Base-by-base conservation (phyloP, 2,797 vertebrate species). In the Semaprochilodus insignis region DNA sequence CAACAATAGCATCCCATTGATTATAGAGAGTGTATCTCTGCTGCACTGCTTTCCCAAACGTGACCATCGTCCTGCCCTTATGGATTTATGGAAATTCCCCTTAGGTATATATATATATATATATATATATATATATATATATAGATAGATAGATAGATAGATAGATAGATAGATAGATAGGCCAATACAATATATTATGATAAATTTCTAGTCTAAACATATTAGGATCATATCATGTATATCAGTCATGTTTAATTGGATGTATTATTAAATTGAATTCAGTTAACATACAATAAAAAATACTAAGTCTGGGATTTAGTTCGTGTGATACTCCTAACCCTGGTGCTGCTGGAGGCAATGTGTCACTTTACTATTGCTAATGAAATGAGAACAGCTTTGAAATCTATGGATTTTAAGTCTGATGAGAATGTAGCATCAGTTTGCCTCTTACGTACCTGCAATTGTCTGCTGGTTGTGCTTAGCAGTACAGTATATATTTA, bases 1-100 rank as follows among this genome's bases (percentile, higher is more conserved):
- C 78, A 87, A 89, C 91, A 89, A 92, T 90, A 87, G 89, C 52
- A 82, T 72, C 55, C 55, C 60, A 81, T 90, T 92, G 86, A 93
- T 93, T 88, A 87, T 89, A 82, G 74, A 48, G 66, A 25, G 14
- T 74, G 74, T 74, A 83, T 86, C 88, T 6, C 48, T 52, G 73
- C 65, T 21, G 65, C 40, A 36, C 36, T 31, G 21, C n/a, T 13
- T 10, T 67, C 44, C 16, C 31, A 74, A 54, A 31, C 19, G 25
- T 59, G 25, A 59, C 55, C 57, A 36, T n/a, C 21, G 2, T 44
- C 27, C 31, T 17, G 27, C 62, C 25, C 27, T 16, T 4, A 5
- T 13, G 5, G n/a, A 23, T 48, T 60, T 60, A 10, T 13, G 59
- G 59, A 25, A 44, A 19, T 7, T n/a, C n/a, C n/a, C 8, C 21